Evolutionary conservation across 2,113 vertebrate species (phyloP).

Genomic region (Amblyopsis rosae): DNA sequence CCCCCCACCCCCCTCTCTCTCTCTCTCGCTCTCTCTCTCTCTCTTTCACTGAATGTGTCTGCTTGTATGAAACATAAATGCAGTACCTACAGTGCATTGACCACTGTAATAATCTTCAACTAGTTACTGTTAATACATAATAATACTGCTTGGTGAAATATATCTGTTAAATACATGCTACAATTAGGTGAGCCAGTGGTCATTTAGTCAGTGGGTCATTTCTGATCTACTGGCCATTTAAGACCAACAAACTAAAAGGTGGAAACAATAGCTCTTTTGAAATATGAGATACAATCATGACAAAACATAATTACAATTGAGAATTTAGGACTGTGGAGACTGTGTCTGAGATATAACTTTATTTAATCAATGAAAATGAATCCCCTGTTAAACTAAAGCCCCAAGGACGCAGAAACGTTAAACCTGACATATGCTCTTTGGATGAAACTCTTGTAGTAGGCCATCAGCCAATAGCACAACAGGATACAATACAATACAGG

Average conservation of each 20-base stretch:
- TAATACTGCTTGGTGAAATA: no score
- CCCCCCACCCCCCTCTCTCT: no score
- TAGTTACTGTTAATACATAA: no score
- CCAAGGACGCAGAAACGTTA: background rate
- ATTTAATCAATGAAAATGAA: background rate
- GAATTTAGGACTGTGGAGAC: background rate
- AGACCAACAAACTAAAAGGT: constrained; percentile 21
- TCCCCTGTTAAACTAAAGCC: background rate
- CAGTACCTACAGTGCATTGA: no score
- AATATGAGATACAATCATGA: background rate
- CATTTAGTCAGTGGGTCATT: background rate
- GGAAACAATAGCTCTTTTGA: background rate
- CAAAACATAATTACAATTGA: background rate
- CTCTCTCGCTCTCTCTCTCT: no score
- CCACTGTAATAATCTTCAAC: no score
- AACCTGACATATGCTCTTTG: background rate
- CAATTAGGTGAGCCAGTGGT: no score
- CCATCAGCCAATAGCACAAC: background rate
- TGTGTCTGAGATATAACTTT: background rate
- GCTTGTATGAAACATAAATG: no score
- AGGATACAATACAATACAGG: background rate
- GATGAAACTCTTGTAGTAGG: background rate
- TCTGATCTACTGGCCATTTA: background rate
- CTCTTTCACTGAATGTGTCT: no score
- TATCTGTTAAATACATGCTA: no score